A percentile compares a stretch with the other conserved stretches of the same genome.
These are phyloP conservation scores for Aphis gossypii DNA, from an alignment of 1,140 invertebrate genomes.

Conservation along the genomic window DNA sequence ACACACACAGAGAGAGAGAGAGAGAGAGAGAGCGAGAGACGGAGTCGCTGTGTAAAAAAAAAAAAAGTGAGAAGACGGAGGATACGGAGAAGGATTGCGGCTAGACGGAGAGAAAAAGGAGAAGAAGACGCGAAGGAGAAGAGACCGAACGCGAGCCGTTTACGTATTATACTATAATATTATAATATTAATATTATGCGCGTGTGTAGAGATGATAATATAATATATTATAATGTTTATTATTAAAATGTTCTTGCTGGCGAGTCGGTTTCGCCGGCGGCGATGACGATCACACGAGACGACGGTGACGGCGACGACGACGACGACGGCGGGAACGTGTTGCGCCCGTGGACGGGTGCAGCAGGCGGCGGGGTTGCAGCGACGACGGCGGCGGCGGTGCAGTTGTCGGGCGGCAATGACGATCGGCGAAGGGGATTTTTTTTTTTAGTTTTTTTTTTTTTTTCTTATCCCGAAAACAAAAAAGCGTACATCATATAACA, in stretches of 20 bases:
- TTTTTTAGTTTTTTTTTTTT: neutral
- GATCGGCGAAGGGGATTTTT: conserved; percentile 6
- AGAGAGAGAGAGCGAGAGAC: neutral
- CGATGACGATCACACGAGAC: neutral
- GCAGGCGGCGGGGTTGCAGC: neutral
- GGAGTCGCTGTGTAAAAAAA: neutral
- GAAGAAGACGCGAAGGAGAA: neutral
- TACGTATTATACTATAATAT: neutral
- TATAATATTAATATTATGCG: neutral
- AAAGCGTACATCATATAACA: neutral
- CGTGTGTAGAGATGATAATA: neutral
- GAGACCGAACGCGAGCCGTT: neutral
- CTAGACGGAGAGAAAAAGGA: neutral
- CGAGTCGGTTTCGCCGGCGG: neutral
- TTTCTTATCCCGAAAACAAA: conserved; percentile 16
- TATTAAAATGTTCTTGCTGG: neutral
- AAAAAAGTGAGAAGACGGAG: neutral
- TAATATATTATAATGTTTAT: neutral
- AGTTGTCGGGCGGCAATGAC: neutral
- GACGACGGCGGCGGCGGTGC: too few relatives aligned
- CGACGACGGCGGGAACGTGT: neutral
- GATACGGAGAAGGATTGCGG: neutral
- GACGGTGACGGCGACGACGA: neutral
- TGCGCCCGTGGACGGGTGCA: neutral
- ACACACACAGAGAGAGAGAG: too few relatives aligned